Percentiles rank a stretch among this genome's conserved stretches.
Conservation (phyloP, 2,113 vertebrate species). For the Gambusia holbrooki region DNA sequence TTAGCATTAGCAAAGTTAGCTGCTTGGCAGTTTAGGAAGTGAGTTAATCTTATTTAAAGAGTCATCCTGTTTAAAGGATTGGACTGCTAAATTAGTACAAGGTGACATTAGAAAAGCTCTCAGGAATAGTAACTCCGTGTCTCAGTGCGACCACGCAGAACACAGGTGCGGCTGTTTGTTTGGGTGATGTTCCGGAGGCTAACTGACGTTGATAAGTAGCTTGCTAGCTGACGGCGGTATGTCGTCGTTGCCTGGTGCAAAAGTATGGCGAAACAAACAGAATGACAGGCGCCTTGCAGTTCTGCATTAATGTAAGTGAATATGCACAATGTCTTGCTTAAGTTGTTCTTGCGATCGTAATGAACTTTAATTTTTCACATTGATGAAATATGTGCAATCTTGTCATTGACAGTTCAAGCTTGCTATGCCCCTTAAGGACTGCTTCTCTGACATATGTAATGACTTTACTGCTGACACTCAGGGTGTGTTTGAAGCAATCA, state of each 20-base stretch:
- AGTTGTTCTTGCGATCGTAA: background rate
- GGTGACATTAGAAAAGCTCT: background rate
- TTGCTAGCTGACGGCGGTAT: slow-evolving; percentile 59
- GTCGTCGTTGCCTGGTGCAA: slow-evolving; percentile 71
- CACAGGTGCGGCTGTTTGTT: slow-evolving; percentile 26
- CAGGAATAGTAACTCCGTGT: background rate
- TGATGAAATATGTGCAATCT: background rate
- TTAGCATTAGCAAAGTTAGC: slow-evolving; percentile 62
- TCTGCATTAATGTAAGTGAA: slow-evolving; percentile 12
- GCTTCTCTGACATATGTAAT: background rate
- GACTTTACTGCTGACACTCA: slow-evolving; percentile 51
- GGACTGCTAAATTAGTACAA: background rate
- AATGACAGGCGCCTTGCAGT: slow-evolving; percentile 21
- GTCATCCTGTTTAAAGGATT: slow-evolving; percentile 5
- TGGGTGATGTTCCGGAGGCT: slow-evolving; percentile 33
- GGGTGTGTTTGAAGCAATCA: slow-evolving; percentile 28
- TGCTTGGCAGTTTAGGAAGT: slow-evolving; percentile 19
- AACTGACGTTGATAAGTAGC: slow-evolving; percentile 48
- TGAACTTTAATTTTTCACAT: too few relatives aligned
- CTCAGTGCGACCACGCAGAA: background rate
- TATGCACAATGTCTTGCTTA: background rate
- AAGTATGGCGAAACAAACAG: slow-evolving; percentile 63
- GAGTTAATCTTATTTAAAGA: slow-evolving; percentile 25
- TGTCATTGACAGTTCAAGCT: background rate
- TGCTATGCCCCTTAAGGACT: background rate